phyloP scores from a whole-genome alignment of 2,888 invertebrate species.

The Elysia crispata region DNA sequence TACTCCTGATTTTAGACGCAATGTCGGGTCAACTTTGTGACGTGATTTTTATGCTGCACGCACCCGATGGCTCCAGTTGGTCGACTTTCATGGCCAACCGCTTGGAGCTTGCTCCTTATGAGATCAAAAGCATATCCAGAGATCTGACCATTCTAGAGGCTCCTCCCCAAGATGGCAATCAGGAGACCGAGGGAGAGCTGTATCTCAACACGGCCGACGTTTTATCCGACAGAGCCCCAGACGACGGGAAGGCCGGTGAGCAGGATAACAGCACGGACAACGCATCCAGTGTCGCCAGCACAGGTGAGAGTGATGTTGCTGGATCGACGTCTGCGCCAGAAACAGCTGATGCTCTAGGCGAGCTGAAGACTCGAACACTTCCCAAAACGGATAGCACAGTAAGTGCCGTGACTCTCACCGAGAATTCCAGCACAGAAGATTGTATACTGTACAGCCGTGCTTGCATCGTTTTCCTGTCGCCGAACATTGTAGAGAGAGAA shows the following conservation, averaged over 20 bases:
- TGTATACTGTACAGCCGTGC: conserved; percentile 4
- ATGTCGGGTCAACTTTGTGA: background rate
- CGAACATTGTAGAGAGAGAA: conserved; percentile 17
- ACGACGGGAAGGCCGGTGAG: background rate
- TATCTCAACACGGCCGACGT: background rate
- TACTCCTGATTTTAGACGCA: background rate
- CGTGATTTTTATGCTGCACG: conserved; percentile 26
- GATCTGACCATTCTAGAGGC: background rate
- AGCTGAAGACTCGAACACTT: conserved; percentile 3
- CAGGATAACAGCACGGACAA: background rate
- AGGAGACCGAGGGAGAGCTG: background rate
- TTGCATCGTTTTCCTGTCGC: conserved; percentile 26
- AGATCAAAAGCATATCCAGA: conserved; percentile 33
- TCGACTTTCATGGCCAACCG: conserved; percentile 31
- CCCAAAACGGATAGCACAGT: background rate
- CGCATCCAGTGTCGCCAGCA: background rate
- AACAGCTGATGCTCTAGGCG: too few species aligned
- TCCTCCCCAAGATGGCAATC: too few species aligned
- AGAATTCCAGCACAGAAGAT: background rate
- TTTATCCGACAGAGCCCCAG: background rate
- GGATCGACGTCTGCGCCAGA: background rate
- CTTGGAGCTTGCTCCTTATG: conserved; percentile 24
- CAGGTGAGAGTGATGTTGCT: background rate
- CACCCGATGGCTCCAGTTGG: conserved; percentile 39
- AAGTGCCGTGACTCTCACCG: conserved; percentile 9